Base-by-base conservation (phyloP, 2,113 vertebrate species). In the Perccottus glenii region DNA sequence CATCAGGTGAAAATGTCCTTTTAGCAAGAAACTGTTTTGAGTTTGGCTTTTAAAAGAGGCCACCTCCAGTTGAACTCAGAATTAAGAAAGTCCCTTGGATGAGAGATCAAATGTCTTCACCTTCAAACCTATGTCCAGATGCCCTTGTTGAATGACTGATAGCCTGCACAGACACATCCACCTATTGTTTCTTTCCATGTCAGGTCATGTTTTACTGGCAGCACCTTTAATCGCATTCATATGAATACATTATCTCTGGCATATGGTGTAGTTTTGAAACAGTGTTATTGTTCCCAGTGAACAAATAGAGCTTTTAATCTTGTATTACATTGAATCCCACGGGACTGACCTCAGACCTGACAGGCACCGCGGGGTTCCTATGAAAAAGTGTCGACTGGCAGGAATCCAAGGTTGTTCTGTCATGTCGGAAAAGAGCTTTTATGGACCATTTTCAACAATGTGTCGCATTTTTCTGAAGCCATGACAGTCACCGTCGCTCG, bases 341-440 rank as follows among this genome's bases (percentile, higher is more conserved):
- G n/a, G 48, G 7, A 33, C 2, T 70, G 75, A 83, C 78, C 70
- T 72, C 60, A 10, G 65, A 5, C 44, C 38, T 66, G 60, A 72
- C 53, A 73, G 64, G 12, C 60, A 7, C 53, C 4, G 8, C 6
- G 6, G 66, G 55, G 64, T 64, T n/a, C n/a, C n/a, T n/a, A n/a
- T n/a, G n/a, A n/a, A n/a, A n/a, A n/a, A n/a, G n/a, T n/a, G n/a
- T 52, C 43, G 32, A 9, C 42, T 85, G 80, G 67, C 77, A 60
- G 58, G 42, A 70, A 48, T 67, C 63, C 64, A 74, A 36, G 27
- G 56, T 33, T 46, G 35, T 38, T 75, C 71, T 44, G 70, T 82
- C 74, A 78, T 70, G 78, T 80, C 76, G 81, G 65, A 71, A 53
- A 68, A 71, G 74, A 84, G 85, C 60, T 85, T 81, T 84, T 81